Evolutionary conservation across 1,140 invertebrate species (phyloP), one percentile per base, ranked within the genome.

Genomic region (Elymnias hypermnestra): DNA sequence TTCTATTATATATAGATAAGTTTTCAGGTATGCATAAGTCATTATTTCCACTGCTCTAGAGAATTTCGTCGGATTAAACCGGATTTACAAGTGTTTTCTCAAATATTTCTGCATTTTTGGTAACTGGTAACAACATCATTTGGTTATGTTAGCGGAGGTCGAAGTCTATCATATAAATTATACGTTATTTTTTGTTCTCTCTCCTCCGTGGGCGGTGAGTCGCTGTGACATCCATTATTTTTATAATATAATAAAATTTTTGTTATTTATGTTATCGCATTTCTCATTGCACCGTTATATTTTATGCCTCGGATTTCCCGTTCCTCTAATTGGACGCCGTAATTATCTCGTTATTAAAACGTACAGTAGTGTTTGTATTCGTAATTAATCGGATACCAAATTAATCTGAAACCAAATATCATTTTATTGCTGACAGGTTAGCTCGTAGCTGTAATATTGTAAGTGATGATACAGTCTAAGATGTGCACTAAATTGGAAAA

Each of bases 141-240:
- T 21, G 19, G 19, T 21, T 12, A n/a, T 47, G 33, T 33, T 15
- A 15, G 15, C 23, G 22, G 10, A 41, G 23, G 38, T 50, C 21
- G 9, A 44, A 21, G 21, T 36, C 15, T 31, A 31, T 35, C 13
- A 9, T 46, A 46, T 46, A 21, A 45, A 35, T 40, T 42, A 37
- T 35, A 36, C 22, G 38, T 23, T 33, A 37, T 22, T 43, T 42
- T 15, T 31, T 29, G 37, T 35, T 22, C 18, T 33, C 12, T 26
- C 10, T 35, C 22, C 15, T 18, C 1, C 8, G 56, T 54, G 47
- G 56, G 56, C 51, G 51, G 22, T 13, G 33, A 43, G 54, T 39
- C 33, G 38, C 41, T 51, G 46, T 19, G 48, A 42, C 46, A 44
- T 43, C 33, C 40, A 47, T 44, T 35, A 47, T 47, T 33, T 33